Percentiles rank a stretch among this genome's conserved stretches.
Conservation (phyloP, 2,113 vertebrate species). For the Leucoraja erinaceus region DNA sequence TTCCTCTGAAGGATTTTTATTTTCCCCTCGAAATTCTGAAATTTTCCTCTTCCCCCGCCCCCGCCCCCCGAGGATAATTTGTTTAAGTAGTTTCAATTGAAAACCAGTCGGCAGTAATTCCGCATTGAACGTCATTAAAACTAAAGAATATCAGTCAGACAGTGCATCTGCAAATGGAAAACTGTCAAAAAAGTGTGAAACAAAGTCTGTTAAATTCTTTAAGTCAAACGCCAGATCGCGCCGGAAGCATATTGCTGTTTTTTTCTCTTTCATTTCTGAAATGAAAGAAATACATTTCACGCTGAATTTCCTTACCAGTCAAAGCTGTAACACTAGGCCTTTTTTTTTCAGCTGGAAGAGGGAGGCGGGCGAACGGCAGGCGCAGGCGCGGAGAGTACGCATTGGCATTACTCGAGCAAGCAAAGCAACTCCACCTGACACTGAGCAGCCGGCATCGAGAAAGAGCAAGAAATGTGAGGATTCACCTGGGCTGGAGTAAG, state of each 20-base stretch:
- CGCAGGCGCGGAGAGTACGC: slow-evolving; percentile 6
- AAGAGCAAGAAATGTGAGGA: neutral
- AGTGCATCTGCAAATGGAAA: neutral
- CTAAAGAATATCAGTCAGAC: neutral
- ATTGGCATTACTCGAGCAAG: neutral
- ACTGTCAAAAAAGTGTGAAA: slow-evolving; percentile 28
- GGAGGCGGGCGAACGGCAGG: neutral
- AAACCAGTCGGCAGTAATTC: slow-evolving; percentile 25
- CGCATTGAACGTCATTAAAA: slow-evolving; percentile 27
- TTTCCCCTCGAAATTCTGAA: neutral
- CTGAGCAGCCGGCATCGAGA: neutral
- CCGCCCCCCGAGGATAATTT: neutral
- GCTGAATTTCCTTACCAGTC: neutral
- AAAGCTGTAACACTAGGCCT: neutral
- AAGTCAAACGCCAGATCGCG: neutral
- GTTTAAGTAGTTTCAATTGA: neutral
- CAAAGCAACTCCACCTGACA: neutral
- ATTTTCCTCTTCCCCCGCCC: too few relatives aligned
- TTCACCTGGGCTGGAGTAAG: neutral
- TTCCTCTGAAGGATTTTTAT: neutral
- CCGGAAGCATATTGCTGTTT: neutral
- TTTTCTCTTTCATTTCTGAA: neutral
- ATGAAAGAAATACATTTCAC: neutral
- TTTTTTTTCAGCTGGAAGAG: slow-evolving; percentile 28
- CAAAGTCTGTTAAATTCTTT: neutral